Evolutionary conservation across 2,113 vertebrate species (phyloP).

Genomic region (Cyphomyrus discorhynchus): DNA sequence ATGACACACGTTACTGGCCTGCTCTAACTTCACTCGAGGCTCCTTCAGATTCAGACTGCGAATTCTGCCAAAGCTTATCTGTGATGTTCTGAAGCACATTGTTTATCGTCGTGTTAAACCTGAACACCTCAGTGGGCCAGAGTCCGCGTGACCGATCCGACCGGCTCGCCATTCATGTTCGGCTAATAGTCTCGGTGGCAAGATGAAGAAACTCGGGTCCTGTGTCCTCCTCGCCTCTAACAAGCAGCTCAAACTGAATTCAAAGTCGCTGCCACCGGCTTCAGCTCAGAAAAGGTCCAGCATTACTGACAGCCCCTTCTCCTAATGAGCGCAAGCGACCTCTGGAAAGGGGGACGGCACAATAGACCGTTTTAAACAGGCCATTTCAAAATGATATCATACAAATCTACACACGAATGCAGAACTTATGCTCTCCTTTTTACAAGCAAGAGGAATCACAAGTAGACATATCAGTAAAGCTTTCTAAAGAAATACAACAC

Average conservation of each 20-base stretch:
- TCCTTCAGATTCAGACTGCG: neutral
- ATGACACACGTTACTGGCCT: neutral
- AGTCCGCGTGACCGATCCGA: neutral
- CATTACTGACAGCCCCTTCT: neutral
- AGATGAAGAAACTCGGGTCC: neutral
- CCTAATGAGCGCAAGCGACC: neutral
- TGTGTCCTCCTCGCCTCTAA: neutral
- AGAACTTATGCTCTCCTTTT: neutral
- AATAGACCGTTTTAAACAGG: neutral
- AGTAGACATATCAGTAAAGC: neutral
- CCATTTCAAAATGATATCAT: neutral
- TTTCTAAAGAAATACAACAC: neutral
- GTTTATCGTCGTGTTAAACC: neutral
- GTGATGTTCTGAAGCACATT: neutral
- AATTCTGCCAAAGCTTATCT: neutral
- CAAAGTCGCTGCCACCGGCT: neutral
- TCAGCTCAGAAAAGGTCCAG: conserved; percentile 19
- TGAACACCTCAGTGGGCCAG: neutral
- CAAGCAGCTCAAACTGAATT: conserved; percentile 12
- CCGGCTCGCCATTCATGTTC: neutral
- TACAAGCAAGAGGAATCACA: neutral
- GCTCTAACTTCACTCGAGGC: neutral
- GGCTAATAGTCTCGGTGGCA: neutral
- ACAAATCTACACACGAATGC: neutral
- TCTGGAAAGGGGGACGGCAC: conserved; percentile 11